Conservation (phyloP, 1,140 invertebrate genomes). For the Mamestra configurata region DNA sequence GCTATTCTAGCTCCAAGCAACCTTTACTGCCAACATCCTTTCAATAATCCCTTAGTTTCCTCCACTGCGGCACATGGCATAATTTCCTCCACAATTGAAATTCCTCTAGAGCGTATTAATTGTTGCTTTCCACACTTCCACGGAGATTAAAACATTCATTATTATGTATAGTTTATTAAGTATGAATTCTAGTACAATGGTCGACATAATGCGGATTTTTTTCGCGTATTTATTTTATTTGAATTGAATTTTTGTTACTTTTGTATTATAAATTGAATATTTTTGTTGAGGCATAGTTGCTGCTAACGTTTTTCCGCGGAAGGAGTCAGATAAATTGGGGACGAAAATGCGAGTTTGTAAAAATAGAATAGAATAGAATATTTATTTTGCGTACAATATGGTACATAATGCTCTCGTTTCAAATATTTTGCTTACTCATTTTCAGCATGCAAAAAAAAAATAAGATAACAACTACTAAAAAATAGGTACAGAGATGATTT, state of each 20-base stretch:
- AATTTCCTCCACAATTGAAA: not conserved
- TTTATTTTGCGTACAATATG: no score
- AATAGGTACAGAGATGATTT: no score
- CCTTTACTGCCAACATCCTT: not conserved
- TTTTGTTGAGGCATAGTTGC: not conserved
- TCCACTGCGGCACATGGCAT: not conserved
- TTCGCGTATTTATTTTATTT: not conserved
- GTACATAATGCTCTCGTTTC: no score
- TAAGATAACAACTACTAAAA: no score
- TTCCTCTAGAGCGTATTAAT: not conserved
- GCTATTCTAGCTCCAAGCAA: not conserved
- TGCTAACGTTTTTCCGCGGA: not conserved
- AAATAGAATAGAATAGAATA: no score
- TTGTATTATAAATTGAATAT: no score
- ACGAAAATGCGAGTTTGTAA: no score
- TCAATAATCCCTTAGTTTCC: not conserved
- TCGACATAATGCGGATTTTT: not conserved
- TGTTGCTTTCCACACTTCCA: not conserved
- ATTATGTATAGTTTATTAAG: not conserved
- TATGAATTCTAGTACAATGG: conserved; percentile 2
- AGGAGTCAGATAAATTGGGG: no score
- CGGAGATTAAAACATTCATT: not conserved
- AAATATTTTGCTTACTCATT: no score
- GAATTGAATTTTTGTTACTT: no score
- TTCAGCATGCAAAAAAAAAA: no score